Conservation (phyloP, 2,797 vertebrate genomes). For the Tauraco hartlaubi region DNA sequence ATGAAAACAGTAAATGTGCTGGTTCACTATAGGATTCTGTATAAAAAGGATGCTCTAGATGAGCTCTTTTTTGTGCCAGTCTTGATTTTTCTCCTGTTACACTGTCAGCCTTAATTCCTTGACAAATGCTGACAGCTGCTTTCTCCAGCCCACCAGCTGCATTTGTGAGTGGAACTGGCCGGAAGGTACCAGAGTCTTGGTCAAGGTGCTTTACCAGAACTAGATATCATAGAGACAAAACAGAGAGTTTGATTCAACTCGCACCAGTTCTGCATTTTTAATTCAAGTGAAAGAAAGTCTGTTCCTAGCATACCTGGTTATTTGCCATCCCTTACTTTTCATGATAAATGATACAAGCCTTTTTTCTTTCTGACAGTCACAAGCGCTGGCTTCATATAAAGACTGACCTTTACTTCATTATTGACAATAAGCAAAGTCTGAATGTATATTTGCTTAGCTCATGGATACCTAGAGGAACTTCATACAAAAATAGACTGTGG, state of each 20-base stretch:
- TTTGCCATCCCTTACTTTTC: not conserved
- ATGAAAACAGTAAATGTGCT: not conserved
- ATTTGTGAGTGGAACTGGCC: not conserved
- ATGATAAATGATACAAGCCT: not conserved
- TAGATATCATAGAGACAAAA: not conserved
- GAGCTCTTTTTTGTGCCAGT: not conserved
- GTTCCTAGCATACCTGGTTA: not conserved
- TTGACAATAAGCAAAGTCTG: not conserved
- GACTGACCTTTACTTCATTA: slow-evolving; percentile 54
- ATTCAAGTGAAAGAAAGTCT: not conserved
- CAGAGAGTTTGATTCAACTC: not conserved
- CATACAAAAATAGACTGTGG: not conserved
- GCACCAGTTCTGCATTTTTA: not conserved
- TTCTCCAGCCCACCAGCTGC: not conserved
- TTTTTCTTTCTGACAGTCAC: not conserved
- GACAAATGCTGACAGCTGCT: not conserved
- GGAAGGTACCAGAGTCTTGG: not conserved
- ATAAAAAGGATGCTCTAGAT: not conserved
- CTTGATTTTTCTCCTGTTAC: not conserved
- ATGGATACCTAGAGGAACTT: not conserved
- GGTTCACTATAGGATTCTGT: not conserved
- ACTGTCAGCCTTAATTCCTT: not conserved
- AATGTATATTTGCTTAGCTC: slow-evolving; percentile 28
- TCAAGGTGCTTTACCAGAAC: not conserved
- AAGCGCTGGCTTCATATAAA: not conserved